Base-by-base conservation (phyloP, 92 coral and sea anemone species). In the Phenganax subtilis region DNA sequence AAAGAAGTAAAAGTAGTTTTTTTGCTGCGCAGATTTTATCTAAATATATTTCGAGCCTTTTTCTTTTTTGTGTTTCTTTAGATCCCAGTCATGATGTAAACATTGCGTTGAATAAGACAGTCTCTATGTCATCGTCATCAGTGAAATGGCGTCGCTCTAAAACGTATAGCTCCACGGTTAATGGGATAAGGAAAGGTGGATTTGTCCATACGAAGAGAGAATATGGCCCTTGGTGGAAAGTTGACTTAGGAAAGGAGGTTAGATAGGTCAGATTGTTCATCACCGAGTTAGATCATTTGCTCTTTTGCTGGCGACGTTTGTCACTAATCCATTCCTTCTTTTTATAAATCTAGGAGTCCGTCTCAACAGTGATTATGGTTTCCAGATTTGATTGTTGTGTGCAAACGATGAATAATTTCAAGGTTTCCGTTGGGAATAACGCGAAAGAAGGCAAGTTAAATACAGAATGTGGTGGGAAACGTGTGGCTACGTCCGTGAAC, bases 211-310 rank as follows among this genome's bases (percentile, higher is more conserved):
- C 81, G 3, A 2, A 58, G 30, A 6, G 6, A 1, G 27, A 77
- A 10, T 10, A 4, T 57, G 57, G 54, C 3, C 11, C 81, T 54
- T 76, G 81, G 81, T 54, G 62, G 63, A 76, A 53, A 51, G 63
- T 77, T 57, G 81, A 77, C 60, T 28, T 77, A 60, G 27, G 0
- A 47, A 58, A 31, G 7, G 57, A 77, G 81, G 81, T 77, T 20
- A 20, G 25, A 20, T 20, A 0, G 25, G 25, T 20, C 25, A 0
- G 25, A 20, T 20, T 20, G 25, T 20, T 20, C 25, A 20, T 0
- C 25, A 20, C 25, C 0, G 25, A 20, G 25, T 0, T 20, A 20
- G 25, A 20, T 20, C 25, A 20, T 20, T 20, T 20, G 25, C 25
- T 20, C 25, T 0, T 20, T 76, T 28, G 57, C 51, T 60, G 0